Evolutionary conservation across 2,113 vertebrate species (phyloP), one percentile per base, ranked within the genome.

Genomic region (Eublepharis macularius): DNA sequence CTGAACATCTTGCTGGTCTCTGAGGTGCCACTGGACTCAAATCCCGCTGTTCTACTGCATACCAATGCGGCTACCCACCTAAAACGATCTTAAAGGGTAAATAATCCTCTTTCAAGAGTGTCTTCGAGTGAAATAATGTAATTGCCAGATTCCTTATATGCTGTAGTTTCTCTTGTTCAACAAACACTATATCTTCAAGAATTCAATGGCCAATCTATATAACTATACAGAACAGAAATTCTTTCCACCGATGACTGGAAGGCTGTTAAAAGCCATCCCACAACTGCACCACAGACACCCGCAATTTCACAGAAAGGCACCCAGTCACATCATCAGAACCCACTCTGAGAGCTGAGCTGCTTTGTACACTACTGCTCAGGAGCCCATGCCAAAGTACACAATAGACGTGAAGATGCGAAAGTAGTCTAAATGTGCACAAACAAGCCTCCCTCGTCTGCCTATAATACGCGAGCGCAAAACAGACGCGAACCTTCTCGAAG

Each of bases 401-500:
- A n/a, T 12, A 34, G 24, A 14, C 77, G 0, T 19, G 13, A 8
- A 66, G 41, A 29, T 17, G 60, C 36, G 43, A 34, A 47, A 3
- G 4, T 32, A 36, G 9, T n/a, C 43, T 19, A 6, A 43, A 34
- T 26, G 36, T 34, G n/a, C 29, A 34, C 32, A 43, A n/a, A n/a
- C n/a, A n/a, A n/a, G 11, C 17, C 49, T 12, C 16, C 2, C n/a
- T n/a, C n/a, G n/a, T n/a, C n/a, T n/a, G 26, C 11, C 16, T 9
- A 9, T 3, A 21, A 74, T 14, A 29, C 1, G 47, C 41, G 7
- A 19, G 17, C 3, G 39, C 24, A 14, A 19, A 26, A 47, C 4
- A 19, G 39, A 1, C 8, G 32, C 32, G 5, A 36, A 43, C 6
- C 29, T 16, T n/a, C 17, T 4, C 54, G 43, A 1, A 0, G 3